Conservation (phyloP, 1,140 invertebrate genomes). For the Tetramorium parvispinum region DNA sequence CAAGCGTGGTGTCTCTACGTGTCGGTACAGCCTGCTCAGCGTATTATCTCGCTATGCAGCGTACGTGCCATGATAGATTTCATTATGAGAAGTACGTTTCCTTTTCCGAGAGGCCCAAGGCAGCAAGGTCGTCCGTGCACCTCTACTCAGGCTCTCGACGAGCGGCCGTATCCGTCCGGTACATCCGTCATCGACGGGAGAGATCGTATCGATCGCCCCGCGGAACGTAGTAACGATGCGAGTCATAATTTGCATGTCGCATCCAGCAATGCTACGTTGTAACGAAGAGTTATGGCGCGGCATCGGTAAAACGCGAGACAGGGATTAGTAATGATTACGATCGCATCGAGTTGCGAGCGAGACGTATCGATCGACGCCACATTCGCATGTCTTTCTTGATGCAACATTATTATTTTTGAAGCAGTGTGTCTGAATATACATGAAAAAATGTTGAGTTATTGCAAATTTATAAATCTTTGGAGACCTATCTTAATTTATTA, state of each 20-base stretch:
- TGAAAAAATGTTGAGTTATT: neutral
- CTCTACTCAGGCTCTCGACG: conserved; percentile 43
- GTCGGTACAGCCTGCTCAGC: conserved; percentile 53
- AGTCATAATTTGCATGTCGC: conserved; percentile 72
- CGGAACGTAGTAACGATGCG: conserved; percentile 62
- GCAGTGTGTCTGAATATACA: neutral
- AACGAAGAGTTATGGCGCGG: conserved; percentile 71
- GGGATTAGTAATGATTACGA: conserved; percentile 59
- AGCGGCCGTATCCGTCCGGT: conserved; percentile 52
- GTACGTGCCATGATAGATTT: conserved; percentile 71
- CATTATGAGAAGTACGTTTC: conserved; percentile 76
- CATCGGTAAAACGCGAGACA: conserved; percentile 17
- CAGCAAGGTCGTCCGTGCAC: conserved; percentile 70
- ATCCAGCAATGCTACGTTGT: conserved; percentile 57
- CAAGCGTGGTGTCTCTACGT: conserved; percentile 21
- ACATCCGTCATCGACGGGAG: conserved; percentile 69
- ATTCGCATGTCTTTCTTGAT: neutral
- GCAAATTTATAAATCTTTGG: neutral
- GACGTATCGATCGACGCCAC: conserved; percentile 45
- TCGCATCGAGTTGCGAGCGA: conserved; percentile 47
- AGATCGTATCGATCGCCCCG: conserved; percentile 68
- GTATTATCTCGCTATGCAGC: conserved; percentile 63
- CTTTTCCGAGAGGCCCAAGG: conserved; percentile 68
- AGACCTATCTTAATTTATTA: neutral
- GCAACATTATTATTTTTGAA: conserved; percentile 7